phyloP scores from a whole-genome alignment of 2,113 vertebrate genomes.

The Fregata magnificens region DNA sequence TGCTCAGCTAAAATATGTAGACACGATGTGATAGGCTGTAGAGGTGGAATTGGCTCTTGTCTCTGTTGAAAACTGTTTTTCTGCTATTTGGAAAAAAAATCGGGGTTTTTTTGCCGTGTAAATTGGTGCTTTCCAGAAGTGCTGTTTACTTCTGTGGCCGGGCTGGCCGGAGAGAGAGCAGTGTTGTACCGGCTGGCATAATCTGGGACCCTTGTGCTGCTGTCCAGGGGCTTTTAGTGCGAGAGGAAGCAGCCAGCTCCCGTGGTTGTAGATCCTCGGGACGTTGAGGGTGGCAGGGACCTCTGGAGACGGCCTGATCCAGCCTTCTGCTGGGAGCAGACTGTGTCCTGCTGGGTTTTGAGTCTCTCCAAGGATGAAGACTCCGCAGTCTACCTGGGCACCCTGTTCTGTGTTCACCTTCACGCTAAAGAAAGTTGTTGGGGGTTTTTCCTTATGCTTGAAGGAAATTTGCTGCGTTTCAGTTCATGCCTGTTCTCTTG shows the following conservation, averaged over 20 bases:
- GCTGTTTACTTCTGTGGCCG: neutral
- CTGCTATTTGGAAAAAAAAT: neutral
- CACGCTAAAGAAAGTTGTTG: neutral
- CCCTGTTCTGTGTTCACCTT: neutral
- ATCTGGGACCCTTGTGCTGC: neutral
- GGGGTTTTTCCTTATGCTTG: neutral
- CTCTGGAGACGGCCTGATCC: neutral
- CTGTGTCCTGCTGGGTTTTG: neutral
- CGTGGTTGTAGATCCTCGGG: accelerated
- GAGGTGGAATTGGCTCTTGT: neutral
- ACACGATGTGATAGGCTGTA: accelerated
- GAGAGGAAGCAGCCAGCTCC: neutral
- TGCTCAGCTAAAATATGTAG: accelerated
- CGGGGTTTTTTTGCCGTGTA: neutral
- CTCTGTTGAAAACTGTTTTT: neutral
- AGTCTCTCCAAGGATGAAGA: neutral
- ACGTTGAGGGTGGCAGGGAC: neutral
- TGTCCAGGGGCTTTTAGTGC: neutral
- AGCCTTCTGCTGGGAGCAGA: neutral
- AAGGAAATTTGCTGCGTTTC: neutral
- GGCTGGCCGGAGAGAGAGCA: accelerated
- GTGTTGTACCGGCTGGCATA: accelerated
- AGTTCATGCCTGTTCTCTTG: accelerated
- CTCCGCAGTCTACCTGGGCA: accelerated
- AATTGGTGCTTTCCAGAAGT: too few relatives aligned